Evolutionary conservation across 2,888 invertebrate genomes (phyloP).

Genomic region (Polymixis lichenea): DNA sequence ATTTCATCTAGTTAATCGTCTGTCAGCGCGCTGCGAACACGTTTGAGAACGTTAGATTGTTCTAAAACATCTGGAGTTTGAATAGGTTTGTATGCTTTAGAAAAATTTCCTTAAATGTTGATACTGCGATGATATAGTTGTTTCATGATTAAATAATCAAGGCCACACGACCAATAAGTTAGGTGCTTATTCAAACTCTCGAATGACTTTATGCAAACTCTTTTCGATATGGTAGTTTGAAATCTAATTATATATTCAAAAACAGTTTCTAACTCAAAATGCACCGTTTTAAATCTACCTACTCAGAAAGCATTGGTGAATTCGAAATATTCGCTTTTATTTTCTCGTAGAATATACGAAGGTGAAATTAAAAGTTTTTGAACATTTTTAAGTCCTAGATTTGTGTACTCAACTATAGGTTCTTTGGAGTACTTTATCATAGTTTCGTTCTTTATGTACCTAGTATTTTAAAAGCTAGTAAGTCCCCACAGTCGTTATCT

Average conservation of each 20-base stretch:
- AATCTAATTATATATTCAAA: neutral
- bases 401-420: constrained; percentile 10
- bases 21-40: constrained; percentile 30
- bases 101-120: constrained; percentile 15
- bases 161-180: neutral
- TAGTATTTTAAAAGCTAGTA: neutral
- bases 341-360: constrained; percentile 21
- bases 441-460: neutral
- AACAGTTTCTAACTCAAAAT: neutral
- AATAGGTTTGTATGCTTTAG: constrained; percentile 23
- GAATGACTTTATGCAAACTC: neutral
- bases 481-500: constrained; percentile 5
- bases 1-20: constrained; percentile 68
- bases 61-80: constrained; percentile 8
- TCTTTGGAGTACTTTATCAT: neutral
- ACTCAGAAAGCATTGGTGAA: neutral
- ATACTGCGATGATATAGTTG: neutral
- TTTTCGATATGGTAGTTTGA: neutral
- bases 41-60: constrained; percentile 27
- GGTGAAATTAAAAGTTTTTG: constrained; percentile 19
- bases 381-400: constrained; percentile 3
- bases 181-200: neutral
- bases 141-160: neutral
- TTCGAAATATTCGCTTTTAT: constrained; percentile 15
- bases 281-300: neutral